phyloP scores from a whole-genome alignment of 2,888 invertebrate species.

The Scaptomyza polygonia region DNA sequence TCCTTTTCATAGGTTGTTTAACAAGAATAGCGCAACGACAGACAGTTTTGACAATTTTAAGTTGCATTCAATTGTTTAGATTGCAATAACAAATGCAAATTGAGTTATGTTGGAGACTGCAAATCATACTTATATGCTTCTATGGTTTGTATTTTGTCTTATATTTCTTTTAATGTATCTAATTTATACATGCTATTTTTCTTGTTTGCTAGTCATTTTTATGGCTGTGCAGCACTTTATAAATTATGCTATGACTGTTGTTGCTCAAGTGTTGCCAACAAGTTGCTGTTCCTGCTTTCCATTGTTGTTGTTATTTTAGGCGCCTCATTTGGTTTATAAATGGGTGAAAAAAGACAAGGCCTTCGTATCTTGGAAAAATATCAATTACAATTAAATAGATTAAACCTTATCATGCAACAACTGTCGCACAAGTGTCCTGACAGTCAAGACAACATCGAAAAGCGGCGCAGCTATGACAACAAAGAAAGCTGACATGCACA shows the following conservation, averaged over 20 bases:
- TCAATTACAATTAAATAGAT: constrained; percentile 79
- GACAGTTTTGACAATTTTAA: too few relatives aligned
- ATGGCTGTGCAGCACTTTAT: constrained; percentile 61
- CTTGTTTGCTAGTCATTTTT: neutral
- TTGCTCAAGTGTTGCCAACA: constrained; percentile 68
- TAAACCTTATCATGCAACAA: constrained; percentile 80
- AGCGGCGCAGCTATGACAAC: constrained; percentile 49
- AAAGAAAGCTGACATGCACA: constrained; percentile 45
- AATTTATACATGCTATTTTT: too few relatives aligned
- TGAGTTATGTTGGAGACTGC: too few relatives aligned
- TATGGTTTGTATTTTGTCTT: neutral
- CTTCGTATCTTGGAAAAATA: constrained; percentile 74
- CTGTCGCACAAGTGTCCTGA: constrained; percentile 77
- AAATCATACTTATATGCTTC: too few relatives aligned
- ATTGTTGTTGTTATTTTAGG: constrained; percentile 38
- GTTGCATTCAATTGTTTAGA: too few relatives aligned
- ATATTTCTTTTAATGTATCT: neutral
- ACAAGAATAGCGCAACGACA: too few relatives aligned
- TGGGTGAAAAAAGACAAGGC: constrained; percentile 53
- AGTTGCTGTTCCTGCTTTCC: constrained; percentile 52
- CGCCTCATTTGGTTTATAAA: constrained; percentile 75
- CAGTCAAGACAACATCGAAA: constrained; percentile 48
- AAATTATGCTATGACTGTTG: constrained; percentile 71
- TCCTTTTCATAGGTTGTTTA: too few relatives aligned
- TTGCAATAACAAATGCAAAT: too few relatives aligned